phyloP scores from a whole-genome alignment of 2,797 vertebrate genomes.

The Halcyon smyrnensis region DNA sequence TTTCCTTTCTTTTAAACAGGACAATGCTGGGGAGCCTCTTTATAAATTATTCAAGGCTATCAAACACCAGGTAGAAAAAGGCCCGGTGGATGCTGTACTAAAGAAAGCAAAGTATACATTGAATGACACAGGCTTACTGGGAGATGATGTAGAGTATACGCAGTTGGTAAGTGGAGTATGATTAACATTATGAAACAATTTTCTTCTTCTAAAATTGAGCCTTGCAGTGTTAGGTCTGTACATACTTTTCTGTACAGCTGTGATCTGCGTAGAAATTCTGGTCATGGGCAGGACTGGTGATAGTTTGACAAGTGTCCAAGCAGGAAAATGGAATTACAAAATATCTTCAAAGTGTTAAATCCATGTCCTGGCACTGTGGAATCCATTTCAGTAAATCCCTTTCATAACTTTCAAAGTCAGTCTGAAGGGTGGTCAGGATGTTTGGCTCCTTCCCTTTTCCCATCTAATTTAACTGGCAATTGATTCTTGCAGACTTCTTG shows the following conservation, averaged over 20 bases:
- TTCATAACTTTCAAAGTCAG: not conserved
- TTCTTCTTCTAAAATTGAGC: not conserved
- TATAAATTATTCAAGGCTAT: slow-evolving; percentile 98
- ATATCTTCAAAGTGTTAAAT: not conserved
- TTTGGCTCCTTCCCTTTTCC: not conserved
- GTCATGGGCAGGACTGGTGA: not conserved
- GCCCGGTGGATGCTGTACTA: slow-evolving; percentile 92
- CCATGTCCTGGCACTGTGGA: not conserved
- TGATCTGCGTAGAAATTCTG: not conserved
- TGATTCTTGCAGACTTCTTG: slow-evolving; percentile 25
- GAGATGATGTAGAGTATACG: slow-evolving; percentile 94
- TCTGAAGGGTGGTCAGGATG: not conserved
- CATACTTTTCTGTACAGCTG: not conserved
- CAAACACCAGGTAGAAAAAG: slow-evolving; percentile 98
- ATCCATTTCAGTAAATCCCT: not conserved
- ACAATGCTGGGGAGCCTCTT: slow-evolving; percentile 94
- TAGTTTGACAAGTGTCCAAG: not conserved
- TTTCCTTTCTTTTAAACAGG: slow-evolving; percentile 77
- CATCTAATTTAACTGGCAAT: not conserved
- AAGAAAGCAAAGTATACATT: slow-evolving; percentile 98
- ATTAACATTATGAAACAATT: not conserved
- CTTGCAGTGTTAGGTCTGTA: not conserved
- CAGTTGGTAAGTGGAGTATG: slow-evolving; percentile 85
- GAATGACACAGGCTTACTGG: slow-evolving; percentile 95
- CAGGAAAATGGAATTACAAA: not conserved